Base-by-base conservation (phyloP, 2,113 vertebrate genomes). In the Melanotaenia duboulayi region DNA sequence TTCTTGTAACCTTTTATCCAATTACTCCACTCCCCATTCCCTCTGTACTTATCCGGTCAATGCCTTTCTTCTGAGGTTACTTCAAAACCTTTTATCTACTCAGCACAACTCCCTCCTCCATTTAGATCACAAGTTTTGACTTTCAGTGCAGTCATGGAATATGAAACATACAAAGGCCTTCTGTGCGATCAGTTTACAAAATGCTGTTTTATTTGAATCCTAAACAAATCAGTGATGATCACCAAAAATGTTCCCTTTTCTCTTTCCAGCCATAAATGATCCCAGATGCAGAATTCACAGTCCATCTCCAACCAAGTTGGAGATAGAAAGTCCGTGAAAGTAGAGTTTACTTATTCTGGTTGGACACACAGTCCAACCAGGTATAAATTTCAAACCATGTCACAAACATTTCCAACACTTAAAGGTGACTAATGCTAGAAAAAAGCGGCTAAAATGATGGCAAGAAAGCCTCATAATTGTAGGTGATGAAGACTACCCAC, bases 401-500 rank as follows among this genome's bases (percentile, higher is more conserved):
- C 44, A 57, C 2, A 52, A 76, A 76, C 60, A 71, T 49, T 32
- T 67, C 54, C 14, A 58, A 44, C 64, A 52, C 40, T 7, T 60
- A 9, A 19, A 46, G 55, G 28, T 49, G 35, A 82, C 65, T 58
- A 40, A 74, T 28, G 40, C 32, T 22, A 40, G 71, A 78, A 13
- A 13, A 63, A 19, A 51, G 51, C 50, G 37, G 71, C 57, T 35
- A 74, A 44, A 55, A 32, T 20, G 28, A n/a, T 11, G 10, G 14
- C 25, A 16, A n/a, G 2, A 7, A n/a, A 49, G 52, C 35, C 13
- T 37, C 0, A 0, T 2, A 62, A 23, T 44, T 40, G 51, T 73
- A 52, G 68, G 64, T 66, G 67, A 80, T 44, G 65, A 69, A 63
- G 66, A 54, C 68, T 55, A 69, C 80, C 78, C 60, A 67, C 64